Base-by-base conservation (phyloP, 1,140 invertebrate genomes). In the Megathymus violae region DNA sequence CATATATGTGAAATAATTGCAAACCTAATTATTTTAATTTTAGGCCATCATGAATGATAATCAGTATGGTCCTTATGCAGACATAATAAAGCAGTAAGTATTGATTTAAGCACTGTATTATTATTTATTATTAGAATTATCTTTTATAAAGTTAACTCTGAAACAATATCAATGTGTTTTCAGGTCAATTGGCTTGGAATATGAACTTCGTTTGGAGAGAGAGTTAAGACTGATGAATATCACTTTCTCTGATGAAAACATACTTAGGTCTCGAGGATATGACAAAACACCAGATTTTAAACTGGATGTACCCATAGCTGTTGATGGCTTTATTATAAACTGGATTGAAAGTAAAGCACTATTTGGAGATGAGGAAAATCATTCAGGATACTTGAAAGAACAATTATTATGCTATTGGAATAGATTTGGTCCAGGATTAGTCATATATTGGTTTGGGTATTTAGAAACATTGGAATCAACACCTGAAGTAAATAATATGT, bases 311-410 rank as follows among this genome's bases (percentile, higher is more conserved):
- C 98, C 98, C 1, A 95, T 98, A 61, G 95, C 96, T 25, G 93
- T 97, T 17, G 95, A 97, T 91, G 96, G 96, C 4, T 94, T 95
- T 78, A 93, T 98, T 14, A 94, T 99, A 0, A 98, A 98, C 87
- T 99, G 98, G 98, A 97, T 99, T 64, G 98, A 99, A 91, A 98
- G 97, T 67, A 99, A 99, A 92, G 98, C 97, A 6, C 94, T 96
- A 27, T 99, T 99, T 93, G 98, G 97, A 2, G 96, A 97, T 91
- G 92, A 94, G 62, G 93, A 95, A 67, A 94, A 94, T 59, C 97
- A 99, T 90, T 93, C 94, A 40, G 93, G 92, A n/a, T 98, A 98
- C 86, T 92, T 97, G 15, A 95, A 95, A 78, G 95, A 97, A 78
- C 98, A 99, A 83, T 95, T 96, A 69, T 93, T 94, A 66, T 97